A percentile compares a stretch with the other conserved stretches of the same genome.
Conservation (phyloP, 2,888 invertebrate genomes). For the Idaea aversata region DNA sequence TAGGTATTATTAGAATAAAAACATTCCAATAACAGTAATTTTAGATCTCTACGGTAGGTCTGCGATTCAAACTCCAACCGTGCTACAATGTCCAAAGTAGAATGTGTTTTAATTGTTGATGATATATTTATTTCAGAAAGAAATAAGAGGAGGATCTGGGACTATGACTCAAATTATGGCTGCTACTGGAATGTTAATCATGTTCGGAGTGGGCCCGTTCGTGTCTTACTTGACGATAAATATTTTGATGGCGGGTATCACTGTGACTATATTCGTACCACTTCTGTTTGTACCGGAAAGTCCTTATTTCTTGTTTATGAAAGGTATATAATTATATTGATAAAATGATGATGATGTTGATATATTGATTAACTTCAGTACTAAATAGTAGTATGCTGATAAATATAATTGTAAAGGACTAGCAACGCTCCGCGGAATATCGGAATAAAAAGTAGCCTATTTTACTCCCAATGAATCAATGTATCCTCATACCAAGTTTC, state of each 20-base stretch:
- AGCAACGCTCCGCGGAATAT: no score
- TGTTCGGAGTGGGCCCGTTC: constrained; percentile 25
- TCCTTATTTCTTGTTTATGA: constrained; percentile 26
- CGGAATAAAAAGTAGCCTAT: no score
- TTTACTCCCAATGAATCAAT: no score
- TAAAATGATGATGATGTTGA: no score
- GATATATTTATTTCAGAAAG: constrained; percentile 32
- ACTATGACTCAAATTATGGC: constrained; percentile 34
- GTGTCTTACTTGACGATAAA: constrained; percentile 8
- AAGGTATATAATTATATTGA: constrained; percentile 5
- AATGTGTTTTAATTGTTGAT: no score
- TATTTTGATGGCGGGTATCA: constrained; percentile 11
- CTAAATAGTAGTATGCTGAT: neutral
- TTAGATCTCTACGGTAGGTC: no score
- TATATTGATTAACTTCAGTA: no score
- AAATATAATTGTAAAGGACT: neutral
- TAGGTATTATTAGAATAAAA: no score
- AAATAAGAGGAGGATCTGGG: constrained; percentile 37
- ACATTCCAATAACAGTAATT: no score
- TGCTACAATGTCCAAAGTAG: no score
- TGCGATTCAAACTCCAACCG: no score
- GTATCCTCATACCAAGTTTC: no score
- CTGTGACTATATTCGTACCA: constrained; percentile 27
- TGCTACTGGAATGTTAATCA: constrained; percentile 33
- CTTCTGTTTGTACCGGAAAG: constrained; percentile 38